Evolutionary conservation across 2,888 invertebrate genomes (phyloP).

Genomic region (Physocephala rufipes): DNA sequence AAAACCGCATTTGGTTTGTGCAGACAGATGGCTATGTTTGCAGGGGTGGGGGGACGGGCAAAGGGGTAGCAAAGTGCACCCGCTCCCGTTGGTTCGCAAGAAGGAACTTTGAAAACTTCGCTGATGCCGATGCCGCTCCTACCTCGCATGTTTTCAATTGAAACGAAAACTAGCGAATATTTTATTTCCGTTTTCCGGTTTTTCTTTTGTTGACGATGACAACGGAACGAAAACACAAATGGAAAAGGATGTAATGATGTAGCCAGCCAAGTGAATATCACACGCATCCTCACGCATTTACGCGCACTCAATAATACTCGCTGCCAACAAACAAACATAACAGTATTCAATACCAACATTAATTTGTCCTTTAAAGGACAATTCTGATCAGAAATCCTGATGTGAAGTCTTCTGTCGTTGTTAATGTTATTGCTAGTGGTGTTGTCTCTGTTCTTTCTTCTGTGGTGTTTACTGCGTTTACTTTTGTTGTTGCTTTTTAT

Average conservation of each 20-base stretch:
- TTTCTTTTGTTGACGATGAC: slow-evolving; percentile 28
- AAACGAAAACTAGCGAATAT: slow-evolving; percentile 37
- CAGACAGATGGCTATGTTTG: not conserved
- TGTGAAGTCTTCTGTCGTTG: not conserved
- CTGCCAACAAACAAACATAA: not conserved
- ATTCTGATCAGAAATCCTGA: not conserved
- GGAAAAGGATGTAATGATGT: slow-evolving; percentile 35
- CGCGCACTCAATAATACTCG: not conserved
- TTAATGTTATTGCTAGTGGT: not conserved
- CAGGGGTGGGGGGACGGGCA: not conserved
- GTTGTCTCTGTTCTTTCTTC: not conserved
- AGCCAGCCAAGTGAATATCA: not conserved
- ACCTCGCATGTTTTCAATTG: slow-evolving; percentile 35
- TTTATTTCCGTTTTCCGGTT: slow-evolving; percentile 42
- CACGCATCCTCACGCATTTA: not conserved
- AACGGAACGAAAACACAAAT: slow-evolving; percentile 42
- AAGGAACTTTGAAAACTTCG: slow-evolving; percentile 25
- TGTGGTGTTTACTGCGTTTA: not conserved
- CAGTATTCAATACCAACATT: not conserved
- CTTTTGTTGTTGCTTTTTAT: too few species aligned
- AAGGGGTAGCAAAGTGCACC: too few species aligned
- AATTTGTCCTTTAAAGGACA: not conserved
- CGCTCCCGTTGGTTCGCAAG: slow-evolving; percentile 35
- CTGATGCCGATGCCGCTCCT: too few species aligned
- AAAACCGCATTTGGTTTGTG: too few species aligned